Conservation (phyloP, 2,113 vertebrate species). For the Sinocyclocheilus anophthalmus region DNA sequence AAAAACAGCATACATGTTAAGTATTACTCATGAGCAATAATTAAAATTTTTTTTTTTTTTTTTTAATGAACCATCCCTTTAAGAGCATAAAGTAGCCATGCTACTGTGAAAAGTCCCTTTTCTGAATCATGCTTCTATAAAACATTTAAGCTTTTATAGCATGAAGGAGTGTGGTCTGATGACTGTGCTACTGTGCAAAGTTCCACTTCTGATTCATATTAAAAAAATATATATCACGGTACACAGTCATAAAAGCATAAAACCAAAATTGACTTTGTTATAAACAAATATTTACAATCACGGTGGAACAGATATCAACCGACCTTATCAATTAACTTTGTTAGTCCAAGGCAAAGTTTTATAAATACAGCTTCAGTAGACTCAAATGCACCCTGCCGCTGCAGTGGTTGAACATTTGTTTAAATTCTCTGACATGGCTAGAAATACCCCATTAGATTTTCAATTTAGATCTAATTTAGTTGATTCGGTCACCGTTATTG, state of each 20-base stretch:
- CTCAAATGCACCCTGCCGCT: background rate
- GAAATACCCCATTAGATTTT: conserved; percentile 28
- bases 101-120: background rate
- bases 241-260: background rate
- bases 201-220: conserved; percentile 46
- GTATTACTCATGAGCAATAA: background rate
- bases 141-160: conserved; percentile 15
- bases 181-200: conserved; percentile 49
- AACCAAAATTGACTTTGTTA: background rate
- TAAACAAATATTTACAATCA: conserved; percentile 2
- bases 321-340: background rate
- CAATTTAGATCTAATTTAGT: too few relatives aligned
- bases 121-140: conserved; percentile 10
- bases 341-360: background rate
- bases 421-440: background rate
- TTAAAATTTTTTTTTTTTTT: too few relatives aligned
- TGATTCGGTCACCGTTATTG: too few relatives aligned
- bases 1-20: background rate
- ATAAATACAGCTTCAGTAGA: background rate
- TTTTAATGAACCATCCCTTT: background rate
- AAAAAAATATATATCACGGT: background rate
- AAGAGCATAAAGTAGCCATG: background rate
- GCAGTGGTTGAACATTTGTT: background rate
- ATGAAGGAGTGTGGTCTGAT: background rate
- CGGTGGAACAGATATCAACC: background rate